These are phyloP conservation scores for Choloepus hoffmanni DNA, from an alignment of 2,113 vertebrate species.

Conservation along the genomic window DNA sequence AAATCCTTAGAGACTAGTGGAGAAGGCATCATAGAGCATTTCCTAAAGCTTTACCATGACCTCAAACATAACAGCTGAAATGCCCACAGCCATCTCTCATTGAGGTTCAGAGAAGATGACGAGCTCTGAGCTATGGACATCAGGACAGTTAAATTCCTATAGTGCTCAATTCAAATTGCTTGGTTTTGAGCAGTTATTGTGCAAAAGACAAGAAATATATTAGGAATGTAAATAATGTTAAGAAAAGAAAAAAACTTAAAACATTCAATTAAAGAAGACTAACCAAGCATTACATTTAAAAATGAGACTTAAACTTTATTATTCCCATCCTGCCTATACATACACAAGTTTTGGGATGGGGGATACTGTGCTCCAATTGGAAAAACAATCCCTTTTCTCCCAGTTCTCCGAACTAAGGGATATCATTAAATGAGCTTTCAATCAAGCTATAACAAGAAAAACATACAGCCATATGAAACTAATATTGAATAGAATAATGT, in stretches of 20 bases:
- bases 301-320: background rate
- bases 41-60: background rate
- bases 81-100: background rate
- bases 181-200: background rate
- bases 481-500: background rate
- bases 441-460: slow-evolving; percentile 34
- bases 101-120: background rate
- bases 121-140: background rate
- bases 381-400: background rate
- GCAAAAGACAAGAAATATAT: background rate
- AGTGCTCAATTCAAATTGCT: background rate
- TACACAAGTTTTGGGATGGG: background rate
- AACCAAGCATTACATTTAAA: background rate
- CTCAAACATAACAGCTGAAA: background rate
- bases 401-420: background rate
- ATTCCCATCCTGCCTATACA: background rate
- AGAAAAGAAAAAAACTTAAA: background rate
- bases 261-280: background rate
- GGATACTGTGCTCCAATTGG: background rate
- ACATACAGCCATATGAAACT: background rate
- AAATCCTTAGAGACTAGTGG: background rate
- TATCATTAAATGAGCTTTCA: background rate
- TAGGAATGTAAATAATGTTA: background rate
- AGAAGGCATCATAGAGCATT: background rate
- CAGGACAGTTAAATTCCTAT: background rate